Conservation (phyloP, 2,113 vertebrate species). For the Procapra przewalskii region DNA sequence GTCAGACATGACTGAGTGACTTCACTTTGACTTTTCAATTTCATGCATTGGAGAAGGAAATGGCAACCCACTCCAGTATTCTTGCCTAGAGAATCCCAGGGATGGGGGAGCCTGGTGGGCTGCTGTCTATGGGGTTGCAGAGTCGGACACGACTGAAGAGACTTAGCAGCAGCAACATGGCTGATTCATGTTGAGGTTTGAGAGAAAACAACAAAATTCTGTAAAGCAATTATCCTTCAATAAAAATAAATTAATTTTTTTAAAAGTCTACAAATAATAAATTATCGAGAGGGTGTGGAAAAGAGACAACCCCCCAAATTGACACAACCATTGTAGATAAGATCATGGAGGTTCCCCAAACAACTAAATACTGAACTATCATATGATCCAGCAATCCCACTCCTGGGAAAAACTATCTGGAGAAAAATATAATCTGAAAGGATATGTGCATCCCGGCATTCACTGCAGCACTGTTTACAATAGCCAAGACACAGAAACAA, state of each 20-base stretch:
- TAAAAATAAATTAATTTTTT: background rate
- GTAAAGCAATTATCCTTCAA: background rate
- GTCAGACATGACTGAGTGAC: accelerated
- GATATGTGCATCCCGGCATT: background rate
- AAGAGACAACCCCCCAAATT: background rate
- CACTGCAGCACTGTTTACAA: background rate
- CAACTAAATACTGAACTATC: background rate
- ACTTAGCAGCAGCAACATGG: too few relatives aligned
- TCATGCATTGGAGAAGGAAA: too few relatives aligned
- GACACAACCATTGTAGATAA: background rate
- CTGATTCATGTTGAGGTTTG: background rate
- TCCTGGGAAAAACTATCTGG: background rate
- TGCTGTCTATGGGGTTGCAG: too few relatives aligned
- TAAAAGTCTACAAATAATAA: background rate
- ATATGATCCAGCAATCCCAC: background rate
- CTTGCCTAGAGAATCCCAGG: too few relatives aligned
- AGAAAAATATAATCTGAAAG: background rate
- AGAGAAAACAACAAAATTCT: background rate
- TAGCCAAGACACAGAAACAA: background rate
- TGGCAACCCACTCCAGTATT: too few relatives aligned
- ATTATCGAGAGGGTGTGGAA: background rate
- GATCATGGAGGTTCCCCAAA: background rate
- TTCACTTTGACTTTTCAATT: too few relatives aligned
- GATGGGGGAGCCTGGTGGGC: too few relatives aligned
- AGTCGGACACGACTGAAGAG: too few relatives aligned